phyloP scores from a whole-genome alignment of 2,113 vertebrate genomes.

The Australoheros scitulus region DNA sequence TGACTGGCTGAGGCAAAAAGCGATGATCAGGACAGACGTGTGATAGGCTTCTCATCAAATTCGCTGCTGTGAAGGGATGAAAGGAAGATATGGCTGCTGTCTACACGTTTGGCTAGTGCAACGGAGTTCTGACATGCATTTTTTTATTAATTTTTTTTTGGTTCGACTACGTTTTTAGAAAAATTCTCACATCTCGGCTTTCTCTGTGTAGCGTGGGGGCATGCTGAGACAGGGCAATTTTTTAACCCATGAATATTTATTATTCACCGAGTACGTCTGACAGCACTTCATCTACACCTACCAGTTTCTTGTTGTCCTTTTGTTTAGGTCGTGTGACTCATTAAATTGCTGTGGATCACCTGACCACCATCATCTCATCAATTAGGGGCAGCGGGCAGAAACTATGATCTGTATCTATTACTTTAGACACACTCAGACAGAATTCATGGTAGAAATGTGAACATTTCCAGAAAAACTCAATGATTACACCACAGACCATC shows the following conservation, averaged over 20 bases:
- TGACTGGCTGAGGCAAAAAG: constrained; percentile 55
- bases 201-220: constrained; percentile 24
- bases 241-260: too few relatives aligned
- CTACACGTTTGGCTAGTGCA: constrained; percentile 21
- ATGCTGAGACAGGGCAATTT: constrained; percentile 24
- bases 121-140: constrained; percentile 36
- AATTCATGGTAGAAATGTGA: neutral
- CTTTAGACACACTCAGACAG: neutral
- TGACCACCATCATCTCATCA: constrained; percentile 53
- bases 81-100: constrained; percentile 31
- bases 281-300: neutral
- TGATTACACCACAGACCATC: neutral
- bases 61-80: constrained; percentile 14
- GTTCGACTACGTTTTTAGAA: neutral
- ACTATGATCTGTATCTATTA: constrained; percentile 33
- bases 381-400: constrained; percentile 34
- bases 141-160: neutral
- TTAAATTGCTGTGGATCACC: constrained; percentile 23
- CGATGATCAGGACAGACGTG: constrained; percentile 42
- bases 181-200: constrained; percentile 8
- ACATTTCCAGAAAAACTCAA: neutral
- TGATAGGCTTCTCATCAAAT: constrained; percentile 67
- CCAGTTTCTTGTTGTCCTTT: neutral
- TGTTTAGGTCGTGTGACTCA: neutral
- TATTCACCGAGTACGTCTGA: neutral